Evolutionary conservation across 2,113 vertebrate species (phyloP).

Genomic region (Potamarius usumacintae): DNA sequence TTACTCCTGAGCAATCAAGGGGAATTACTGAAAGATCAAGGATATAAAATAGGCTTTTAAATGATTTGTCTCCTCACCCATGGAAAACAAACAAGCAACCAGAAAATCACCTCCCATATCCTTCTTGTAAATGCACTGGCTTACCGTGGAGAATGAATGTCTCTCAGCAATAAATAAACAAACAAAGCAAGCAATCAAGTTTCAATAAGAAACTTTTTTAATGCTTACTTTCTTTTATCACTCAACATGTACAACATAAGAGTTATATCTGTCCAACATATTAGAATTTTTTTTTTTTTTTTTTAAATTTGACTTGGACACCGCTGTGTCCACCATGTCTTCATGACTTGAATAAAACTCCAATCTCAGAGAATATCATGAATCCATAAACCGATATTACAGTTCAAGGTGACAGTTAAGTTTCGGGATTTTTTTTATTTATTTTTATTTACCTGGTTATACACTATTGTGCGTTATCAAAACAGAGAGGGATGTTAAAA

Average conservation of each 20-base stretch:
- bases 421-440: not conserved
- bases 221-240: slow-evolving; percentile 36
- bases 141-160: not conserved
- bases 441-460: slow-evolving; percentile 18
- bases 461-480: slow-evolving; percentile 43
- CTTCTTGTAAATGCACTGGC: not conserved
- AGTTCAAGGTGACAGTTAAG: slow-evolving; percentile 13
- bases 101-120: not conserved
- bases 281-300: not conserved
- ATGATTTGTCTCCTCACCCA: not conserved
- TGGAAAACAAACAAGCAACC: not conserved
- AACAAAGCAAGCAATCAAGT: not conserved
- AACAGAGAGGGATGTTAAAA: slow-evolving; percentile 26
- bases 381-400: not conserved
- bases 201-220: slow-evolving; percentile 4
- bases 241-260: slow-evolving; percentile 3
- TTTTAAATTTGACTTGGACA: not conserved
- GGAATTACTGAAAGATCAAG: not conserved
- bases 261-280: not conserved
- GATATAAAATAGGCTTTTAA: not conserved
- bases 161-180: not conserved
- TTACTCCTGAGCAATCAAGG: not conserved
- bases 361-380: not conserved
- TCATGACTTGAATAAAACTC: not conserved
- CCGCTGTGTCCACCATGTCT: not conserved